Evolutionary conservation across 2,113 vertebrate species (phyloP), one percentile per base, ranked within the genome.

Genomic region (Varanus komodoensis): DNA sequence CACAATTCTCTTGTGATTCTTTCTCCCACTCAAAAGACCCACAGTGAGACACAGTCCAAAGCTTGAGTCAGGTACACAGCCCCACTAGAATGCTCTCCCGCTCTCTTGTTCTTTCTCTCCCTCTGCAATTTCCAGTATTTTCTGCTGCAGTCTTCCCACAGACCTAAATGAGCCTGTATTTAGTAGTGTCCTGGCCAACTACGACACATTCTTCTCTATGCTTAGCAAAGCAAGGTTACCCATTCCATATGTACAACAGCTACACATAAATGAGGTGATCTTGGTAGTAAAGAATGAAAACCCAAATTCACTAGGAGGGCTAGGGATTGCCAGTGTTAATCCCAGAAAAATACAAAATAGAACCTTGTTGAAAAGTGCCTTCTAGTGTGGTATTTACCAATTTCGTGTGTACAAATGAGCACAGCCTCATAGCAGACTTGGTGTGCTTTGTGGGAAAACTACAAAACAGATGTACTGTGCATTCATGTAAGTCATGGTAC

Each of bases 1-100:
- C 67, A 88, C 21, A 82, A 57, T 89, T 88, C 23, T 52, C 71
- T 88, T 34, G 29, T 57, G 27, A 82, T 73, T 74, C 77, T 80
- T 88, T 80, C 25, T 34, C 34, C 68, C 4, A 44, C 50, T 74
- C 52, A 82, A 2, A 32, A n/a, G 19, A 48, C 68, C 68, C n/a
- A 54, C 77, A 32, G 32, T 67, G 11, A 48, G 52, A 17, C 6
- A 52, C 3, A 5, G 32, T 6, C 50, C 77, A 79, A 5, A 79
- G 44, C 38, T 25, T 87, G 17, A 78, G 48, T 29, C 34, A 67
- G 34, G 27, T 84, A 71, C 73, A 32, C 29, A 86, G 19, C 50
- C 71, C 50, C 48, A 85, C 29, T 48, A 15, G 34, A 78, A 44
- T 38, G 44, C 29, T 32, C 4, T 14, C 32, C 4, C 71, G 12